Evolutionary conservation across 2,888 invertebrate genomes (phyloP), one percentile per base, ranked within the genome.

Genomic region (Luffia ferchaultella): DNA sequence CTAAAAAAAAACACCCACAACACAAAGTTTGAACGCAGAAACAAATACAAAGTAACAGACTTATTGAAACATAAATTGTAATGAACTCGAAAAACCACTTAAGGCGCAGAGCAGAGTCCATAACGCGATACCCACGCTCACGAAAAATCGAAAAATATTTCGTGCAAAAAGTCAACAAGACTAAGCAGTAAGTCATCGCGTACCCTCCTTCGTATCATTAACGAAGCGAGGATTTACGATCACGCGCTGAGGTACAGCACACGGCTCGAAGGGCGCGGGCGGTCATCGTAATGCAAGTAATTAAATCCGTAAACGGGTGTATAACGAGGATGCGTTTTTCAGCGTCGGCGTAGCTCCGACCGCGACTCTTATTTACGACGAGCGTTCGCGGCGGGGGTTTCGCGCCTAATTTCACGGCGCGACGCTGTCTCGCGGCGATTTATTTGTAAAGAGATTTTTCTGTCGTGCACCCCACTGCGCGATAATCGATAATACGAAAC

Each of bases 281-380:
- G 53, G 52, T 59, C 60, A 62, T 58, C 68, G 62, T 65, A 70
- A 70, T 72, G 70, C 76, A 75, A 73, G 73, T 78, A 80, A 82
- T 82, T 80, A 79, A 80, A 82, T 73, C 70, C 73, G 71, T 77
- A 78, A 79, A 77, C 73, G 77, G 78, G 75, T 78, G 78, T 79
- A 76, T 76, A 75, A 75, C 73, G 76, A 79, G 76, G 73, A 74
- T 74, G 67, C 73, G 70, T 72, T 72, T 74, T 73, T 67, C 70
- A 73, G 65, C 68, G 63, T 68, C 52, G 58, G 64, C 64, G 62
- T 58, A 62, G 61, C 62, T n/a, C 52, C 65, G 62, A 60, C 65
- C 67, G 70, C 70, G 74, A 78, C 77, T 74, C 68, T 73, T 79
- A 79, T 82, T 80, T 76, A 80, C 76, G 80, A 77, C 65, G 76